Percentiles rank a stretch among this genome's conserved stretches.
phyloP scores from a whole-genome alignment of 1,140 invertebrate genomes.

The Lepidurus couesii region DNA sequence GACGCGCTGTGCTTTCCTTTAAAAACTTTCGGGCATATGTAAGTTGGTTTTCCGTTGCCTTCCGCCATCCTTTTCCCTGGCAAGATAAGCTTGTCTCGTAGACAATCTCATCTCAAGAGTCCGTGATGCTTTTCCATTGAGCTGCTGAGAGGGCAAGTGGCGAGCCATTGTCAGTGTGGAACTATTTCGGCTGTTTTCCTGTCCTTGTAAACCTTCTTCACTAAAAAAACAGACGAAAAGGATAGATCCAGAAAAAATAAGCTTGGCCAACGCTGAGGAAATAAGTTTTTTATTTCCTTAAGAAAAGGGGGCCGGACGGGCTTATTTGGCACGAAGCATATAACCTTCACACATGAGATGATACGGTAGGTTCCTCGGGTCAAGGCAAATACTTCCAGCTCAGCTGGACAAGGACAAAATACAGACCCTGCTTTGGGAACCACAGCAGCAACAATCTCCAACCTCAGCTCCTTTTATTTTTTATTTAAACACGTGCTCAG shows the following conservation, averaged over 20 bases:
- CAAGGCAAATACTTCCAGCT: neutral
- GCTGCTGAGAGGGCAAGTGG: neutral
- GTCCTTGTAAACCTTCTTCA: neutral
- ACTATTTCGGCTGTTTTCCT: neutral
- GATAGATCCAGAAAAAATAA: neutral
- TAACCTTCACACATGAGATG: neutral
- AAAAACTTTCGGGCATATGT: neutral
- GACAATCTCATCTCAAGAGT: constrained; percentile 9
- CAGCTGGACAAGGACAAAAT: neutral
- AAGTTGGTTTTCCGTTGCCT: neutral
- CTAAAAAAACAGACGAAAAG: neutral
- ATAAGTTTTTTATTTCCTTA: neutral
- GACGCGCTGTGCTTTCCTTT: no score
- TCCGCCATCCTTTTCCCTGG: neutral
- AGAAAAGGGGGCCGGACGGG: neutral
- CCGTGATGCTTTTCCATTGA: neutral
- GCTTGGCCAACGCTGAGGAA: neutral
- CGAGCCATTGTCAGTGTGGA: neutral
- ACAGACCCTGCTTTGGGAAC: neutral
- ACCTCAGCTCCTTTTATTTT: constrained; percentile 15
- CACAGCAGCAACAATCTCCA: neutral
- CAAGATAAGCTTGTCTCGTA: constrained; percentile 9
- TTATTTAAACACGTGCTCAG: no score
- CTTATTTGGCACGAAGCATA: neutral
- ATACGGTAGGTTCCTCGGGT: neutral